Conservation (phyloP, 2,113 vertebrate species). For the Terrapene triunguis region DNA sequence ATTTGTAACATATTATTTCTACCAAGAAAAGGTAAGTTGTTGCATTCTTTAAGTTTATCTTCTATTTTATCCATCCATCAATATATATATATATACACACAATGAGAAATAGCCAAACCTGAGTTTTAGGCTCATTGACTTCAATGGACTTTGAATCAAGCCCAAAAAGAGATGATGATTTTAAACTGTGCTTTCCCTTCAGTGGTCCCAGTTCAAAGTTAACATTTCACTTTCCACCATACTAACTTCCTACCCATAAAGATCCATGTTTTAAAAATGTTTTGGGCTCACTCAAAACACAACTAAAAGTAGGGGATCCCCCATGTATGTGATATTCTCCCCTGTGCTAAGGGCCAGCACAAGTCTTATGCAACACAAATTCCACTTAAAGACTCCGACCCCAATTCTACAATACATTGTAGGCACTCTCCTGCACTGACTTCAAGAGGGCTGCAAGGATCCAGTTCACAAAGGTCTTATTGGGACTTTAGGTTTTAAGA, state of each 20-base stretch:
- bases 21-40: background rate
- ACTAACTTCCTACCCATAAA: background rate
- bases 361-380: fast-evolving
- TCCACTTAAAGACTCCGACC: background rate
- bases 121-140: background rate
- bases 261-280: background rate
- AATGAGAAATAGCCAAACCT: background rate
- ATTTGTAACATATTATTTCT: background rate
- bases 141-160: background rate
- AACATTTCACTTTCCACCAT: background rate
- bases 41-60: background rate
- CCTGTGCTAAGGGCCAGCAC: background rate
- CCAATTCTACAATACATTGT: background rate
- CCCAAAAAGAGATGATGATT: background rate
- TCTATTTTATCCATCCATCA: background rate
- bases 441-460: background rate
- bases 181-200: background rate
- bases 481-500: background rate
- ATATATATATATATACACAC: fast-evolving
- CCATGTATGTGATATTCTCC: background rate
- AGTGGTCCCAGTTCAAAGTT: background rate
- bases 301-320: background rate
- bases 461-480: background rate
- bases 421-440: background rate
- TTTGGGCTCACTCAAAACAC: background rate